These are phyloP conservation scores for Cebus imitator DNA, from an alignment of 2,113 vertebrate genomes.

Conservation along the genomic window DNA sequence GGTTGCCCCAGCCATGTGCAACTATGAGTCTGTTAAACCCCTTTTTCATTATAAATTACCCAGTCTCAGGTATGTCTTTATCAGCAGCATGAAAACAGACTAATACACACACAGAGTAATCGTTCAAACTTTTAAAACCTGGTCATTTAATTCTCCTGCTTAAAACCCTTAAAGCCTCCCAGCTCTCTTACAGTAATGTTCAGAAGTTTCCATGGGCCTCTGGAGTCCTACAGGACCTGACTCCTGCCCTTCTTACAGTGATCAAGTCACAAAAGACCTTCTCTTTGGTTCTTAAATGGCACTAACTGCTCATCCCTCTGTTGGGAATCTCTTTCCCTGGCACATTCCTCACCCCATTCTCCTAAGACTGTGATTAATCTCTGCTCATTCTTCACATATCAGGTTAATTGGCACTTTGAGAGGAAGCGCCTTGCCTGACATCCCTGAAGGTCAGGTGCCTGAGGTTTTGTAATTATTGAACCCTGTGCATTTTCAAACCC, in stretches of 20 bases:
- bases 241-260: not conserved
- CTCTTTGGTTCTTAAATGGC: not conserved
- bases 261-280: not conserved
- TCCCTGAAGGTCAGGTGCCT: not conserved
- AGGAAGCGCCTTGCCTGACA: not conserved
- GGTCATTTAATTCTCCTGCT: conserved; percentile 18
- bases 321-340: not conserved
- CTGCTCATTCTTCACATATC: not conserved
- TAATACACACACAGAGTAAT: not conserved
- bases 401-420: not conserved
- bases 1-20: too few species aligned
- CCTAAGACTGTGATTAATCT: not conserved
- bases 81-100: too few species aligned
- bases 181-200: not conserved
- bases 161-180: not conserved
- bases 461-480: not conserved
- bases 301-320: not conserved
- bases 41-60: too few species aligned
- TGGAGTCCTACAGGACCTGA: not conserved
- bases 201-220: not conserved
- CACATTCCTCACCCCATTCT: not conserved
- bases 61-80: too few species aligned
- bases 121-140: conserved; percentile 41
- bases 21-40: too few species aligned
- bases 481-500: not conserved